These are phyloP conservation scores for Cirrhinus molitorella DNA, from an alignment of 2,797 vertebrate species.

Conservation along the genomic window DNA sequence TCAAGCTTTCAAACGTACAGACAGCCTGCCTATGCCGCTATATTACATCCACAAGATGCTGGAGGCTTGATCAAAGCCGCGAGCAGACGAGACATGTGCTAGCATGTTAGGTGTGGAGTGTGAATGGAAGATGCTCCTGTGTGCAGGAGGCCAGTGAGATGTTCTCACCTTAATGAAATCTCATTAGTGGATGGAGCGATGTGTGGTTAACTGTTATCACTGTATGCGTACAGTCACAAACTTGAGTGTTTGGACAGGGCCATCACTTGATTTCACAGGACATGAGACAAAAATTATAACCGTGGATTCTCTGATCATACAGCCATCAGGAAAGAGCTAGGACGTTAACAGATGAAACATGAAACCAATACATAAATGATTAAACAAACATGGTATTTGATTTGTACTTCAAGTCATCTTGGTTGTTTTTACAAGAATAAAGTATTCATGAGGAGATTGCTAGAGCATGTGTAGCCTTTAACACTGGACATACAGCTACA, in stretches of 20 bases:
- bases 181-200: slow-evolving; percentile 59
- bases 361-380: neutral
- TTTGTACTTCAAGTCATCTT: neutral
- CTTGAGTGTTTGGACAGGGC: slow-evolving; percentile 15
- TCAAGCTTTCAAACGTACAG: neutral
- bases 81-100: slow-evolving; percentile 32
- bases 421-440: neutral
- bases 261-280: neutral
- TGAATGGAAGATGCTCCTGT: slow-evolving; percentile 44
- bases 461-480: neutral
- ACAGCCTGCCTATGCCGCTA: neutral
- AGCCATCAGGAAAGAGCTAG: neutral
- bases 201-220: slow-evolving; percentile 51
- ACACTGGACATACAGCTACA: neutral
- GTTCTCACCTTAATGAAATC: slow-evolving; percentile 61
- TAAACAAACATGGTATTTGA: neutral
- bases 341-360: neutral
- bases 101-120: slow-evolving; percentile 42
- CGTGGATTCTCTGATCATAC: neutral
- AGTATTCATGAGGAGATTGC: neutral
- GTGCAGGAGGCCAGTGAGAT: slow-evolving; percentile 6
- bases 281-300: neutral
- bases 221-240: slow-evolving; percentile 28
- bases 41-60: slow-evolving; percentile 1
- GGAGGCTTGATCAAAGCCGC: slow-evolving; percentile 52